A percentile compares a stretch with the other conserved stretches of the same genome.
phyloP scores from a whole-genome alignment of 2,113 vertebrate genomes.

The Mobula birostris region DNA sequence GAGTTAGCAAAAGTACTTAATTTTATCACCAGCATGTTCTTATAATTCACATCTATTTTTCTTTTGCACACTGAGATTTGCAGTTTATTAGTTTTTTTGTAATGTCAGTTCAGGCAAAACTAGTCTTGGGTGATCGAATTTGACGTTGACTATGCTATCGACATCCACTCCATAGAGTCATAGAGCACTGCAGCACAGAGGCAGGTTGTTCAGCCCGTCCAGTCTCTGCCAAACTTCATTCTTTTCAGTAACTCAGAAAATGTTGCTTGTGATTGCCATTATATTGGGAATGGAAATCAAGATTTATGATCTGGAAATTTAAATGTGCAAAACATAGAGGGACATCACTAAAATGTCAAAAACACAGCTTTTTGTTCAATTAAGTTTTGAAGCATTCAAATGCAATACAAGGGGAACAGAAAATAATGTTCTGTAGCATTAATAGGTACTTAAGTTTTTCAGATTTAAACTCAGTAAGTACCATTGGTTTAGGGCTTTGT shows the following conservation, averaged over 20 bases:
- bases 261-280: not conserved
- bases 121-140: not conserved
- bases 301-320: not conserved
- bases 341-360: not conserved
- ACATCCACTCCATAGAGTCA: too few relatives aligned
- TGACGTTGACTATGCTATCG: too few relatives aligned
- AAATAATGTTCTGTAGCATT: not conserved
- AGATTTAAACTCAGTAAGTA: not conserved
- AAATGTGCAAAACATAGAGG: not conserved
- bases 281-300: constrained; percentile 2
- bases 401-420: not conserved
- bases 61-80: too few relatives aligned
- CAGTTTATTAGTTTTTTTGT: too few relatives aligned
- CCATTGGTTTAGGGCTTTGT: not conserved
- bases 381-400: not conserved
- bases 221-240: not conserved
- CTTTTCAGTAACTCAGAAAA: too few relatives aligned
- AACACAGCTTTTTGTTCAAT: not conserved
- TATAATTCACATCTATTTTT: too few relatives aligned
- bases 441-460: not conserved
- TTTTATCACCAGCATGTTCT: too few relatives aligned
- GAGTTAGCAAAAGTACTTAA: too few relatives aligned
- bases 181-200: too few relatives aligned
- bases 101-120: not conserved
- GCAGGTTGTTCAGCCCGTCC: too few relatives aligned